phyloP scores from a whole-genome alignment of 2,113 vertebrate species.

The Colossoma macropomum region DNA sequence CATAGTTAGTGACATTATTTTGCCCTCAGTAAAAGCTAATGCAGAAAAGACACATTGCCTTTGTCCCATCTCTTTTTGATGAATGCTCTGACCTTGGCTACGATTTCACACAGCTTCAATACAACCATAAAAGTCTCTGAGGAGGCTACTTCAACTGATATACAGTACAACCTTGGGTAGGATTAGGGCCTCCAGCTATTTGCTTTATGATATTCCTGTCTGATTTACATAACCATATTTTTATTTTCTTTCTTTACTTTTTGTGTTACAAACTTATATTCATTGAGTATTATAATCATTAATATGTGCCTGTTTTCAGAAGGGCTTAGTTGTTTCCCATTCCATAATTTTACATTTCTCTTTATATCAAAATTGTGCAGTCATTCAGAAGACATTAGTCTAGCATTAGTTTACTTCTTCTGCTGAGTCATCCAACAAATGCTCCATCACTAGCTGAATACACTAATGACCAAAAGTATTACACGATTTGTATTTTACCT shows the following conservation, averaged over 20 bases:
- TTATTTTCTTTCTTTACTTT: not conserved
- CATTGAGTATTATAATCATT: not conserved
- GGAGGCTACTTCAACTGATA: conserved; percentile 27
- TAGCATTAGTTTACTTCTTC: too few species aligned
- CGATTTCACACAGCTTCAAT: conserved; percentile 51
- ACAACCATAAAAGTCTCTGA: conserved; percentile 40
- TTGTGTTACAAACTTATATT: not conserved
- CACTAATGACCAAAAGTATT: not conserved
- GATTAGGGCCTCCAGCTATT: conserved; percentile 33
- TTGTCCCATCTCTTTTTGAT: conserved; percentile 47
- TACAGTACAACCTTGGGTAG: conserved; percentile 36
- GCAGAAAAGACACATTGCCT: conserved; percentile 45
- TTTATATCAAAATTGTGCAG: too few species aligned
- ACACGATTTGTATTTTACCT: not conserved
- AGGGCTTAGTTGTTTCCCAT: not conserved
- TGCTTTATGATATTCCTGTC: not conserved
- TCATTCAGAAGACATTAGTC: too few species aligned
- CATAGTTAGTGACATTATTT: conserved; percentile 44
- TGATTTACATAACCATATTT: not conserved
- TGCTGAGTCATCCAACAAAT: not conserved
- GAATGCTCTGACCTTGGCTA: conserved; percentile 49
- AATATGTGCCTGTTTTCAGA: not conserved
- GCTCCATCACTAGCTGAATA: too few species aligned
- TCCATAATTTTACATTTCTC: not conserved
- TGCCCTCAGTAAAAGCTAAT: conserved; percentile 20